phyloP scores from a whole-genome alignment of 2,888 invertebrate genomes.

The Tinea trinotella region DNA sequence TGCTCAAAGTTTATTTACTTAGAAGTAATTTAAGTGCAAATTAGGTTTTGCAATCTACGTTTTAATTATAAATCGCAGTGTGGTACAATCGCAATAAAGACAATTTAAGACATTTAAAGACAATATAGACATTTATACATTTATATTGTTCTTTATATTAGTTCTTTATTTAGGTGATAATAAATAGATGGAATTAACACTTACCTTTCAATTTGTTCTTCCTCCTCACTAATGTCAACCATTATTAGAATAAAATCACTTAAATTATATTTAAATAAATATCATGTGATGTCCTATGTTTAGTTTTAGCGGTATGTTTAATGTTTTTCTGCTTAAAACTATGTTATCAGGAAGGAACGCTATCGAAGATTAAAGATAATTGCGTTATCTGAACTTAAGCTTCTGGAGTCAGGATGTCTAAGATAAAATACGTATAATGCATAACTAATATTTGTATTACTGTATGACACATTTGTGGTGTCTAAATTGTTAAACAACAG shows the following conservation, averaged over 20 bases:
- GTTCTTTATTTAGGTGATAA: too few relatives aligned
- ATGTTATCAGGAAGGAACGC: conserved; percentile 4
- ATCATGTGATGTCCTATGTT: background rate
- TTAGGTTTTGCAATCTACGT: too few relatives aligned
- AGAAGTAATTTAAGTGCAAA: too few relatives aligned
- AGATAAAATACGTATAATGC: too few relatives aligned
- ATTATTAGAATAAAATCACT: background rate
- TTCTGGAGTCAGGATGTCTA: background rate
- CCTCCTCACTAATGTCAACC: conserved; percentile 3
- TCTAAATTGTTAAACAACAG: too few relatives aligned
- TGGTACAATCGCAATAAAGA: too few relatives aligned
- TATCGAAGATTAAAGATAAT: conserved; percentile 11
- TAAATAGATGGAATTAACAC: background rate
- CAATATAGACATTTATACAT: too few relatives aligned
- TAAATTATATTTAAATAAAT: background rate
- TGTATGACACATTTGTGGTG: background rate
- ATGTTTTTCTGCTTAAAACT: background rate
- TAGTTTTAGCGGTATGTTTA: conserved; percentile 11
- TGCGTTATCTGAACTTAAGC: background rate
- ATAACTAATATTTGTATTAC: background rate
- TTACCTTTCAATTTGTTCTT: background rate
- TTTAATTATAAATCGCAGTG: too few relatives aligned
- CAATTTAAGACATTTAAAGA: too few relatives aligned
- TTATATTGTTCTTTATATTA: too few relatives aligned
- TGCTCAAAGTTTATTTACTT: too few relatives aligned